Evolutionary conservation across 2,888 invertebrate species (phyloP).

Genomic region (Alloscopus bannaensis): DNA sequence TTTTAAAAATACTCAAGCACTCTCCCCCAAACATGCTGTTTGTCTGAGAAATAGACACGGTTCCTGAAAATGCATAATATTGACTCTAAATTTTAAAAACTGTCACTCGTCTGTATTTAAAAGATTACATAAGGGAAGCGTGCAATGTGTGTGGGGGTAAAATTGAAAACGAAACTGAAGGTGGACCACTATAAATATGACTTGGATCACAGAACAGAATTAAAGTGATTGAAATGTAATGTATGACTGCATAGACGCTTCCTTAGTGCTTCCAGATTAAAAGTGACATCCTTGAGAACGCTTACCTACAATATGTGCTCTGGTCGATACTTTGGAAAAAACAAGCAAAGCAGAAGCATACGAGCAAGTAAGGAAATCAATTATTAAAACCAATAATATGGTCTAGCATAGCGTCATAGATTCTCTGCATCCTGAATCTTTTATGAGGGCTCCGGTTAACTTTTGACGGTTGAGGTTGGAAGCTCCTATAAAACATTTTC

Average conservation of each 20-base stretch:
- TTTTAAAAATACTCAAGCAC: constrained; percentile 56
- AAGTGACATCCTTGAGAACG: background rate
- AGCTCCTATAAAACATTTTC: constrained; percentile 13
- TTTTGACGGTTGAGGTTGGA: constrained; percentile 22
- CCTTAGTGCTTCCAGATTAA: no score
- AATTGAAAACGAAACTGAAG: no score
- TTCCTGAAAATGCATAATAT: constrained; percentile 32
- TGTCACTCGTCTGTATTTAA: no score
- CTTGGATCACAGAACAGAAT: no score
- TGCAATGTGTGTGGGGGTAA: no score
- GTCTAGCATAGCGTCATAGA: constrained; percentile 40
- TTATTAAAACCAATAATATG: constrained; percentile 42
- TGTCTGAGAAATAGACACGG: background rate
- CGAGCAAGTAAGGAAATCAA: constrained; percentile 43
- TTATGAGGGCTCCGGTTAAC: constrained; percentile 30
- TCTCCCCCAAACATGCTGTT: constrained; percentile 59
- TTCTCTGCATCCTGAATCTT: constrained; percentile 48
- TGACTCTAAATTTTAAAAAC: no score
- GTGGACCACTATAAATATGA: no score
- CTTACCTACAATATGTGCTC: background rate
- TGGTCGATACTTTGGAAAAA: constrained; percentile 39
- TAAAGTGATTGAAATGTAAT: no score
- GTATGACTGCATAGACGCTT: no score
- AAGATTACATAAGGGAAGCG: no score
- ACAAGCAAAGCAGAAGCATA: constrained; percentile 14